A percentile compares a stretch with the other conserved stretches of the same genome.
These are phyloP conservation scores for Chelmon rostratus DNA, from an alignment of 2,797 vertebrate genomes.

Conservation along the genomic window DNA sequence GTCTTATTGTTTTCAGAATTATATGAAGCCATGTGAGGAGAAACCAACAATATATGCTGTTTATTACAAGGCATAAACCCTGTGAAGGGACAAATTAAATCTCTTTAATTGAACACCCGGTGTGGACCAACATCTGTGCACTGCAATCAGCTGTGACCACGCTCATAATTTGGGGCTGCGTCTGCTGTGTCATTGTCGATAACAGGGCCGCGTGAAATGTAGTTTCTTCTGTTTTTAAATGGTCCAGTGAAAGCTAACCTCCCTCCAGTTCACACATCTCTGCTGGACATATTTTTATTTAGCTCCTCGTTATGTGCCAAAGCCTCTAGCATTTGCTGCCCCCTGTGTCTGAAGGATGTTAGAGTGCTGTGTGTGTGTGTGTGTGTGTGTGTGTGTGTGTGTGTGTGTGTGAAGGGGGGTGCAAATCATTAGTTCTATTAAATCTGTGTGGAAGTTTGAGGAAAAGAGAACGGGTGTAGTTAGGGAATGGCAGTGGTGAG, in stretches of 20 bases:
- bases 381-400: too few species aligned
- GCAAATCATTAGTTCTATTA: conserved; percentile 46
- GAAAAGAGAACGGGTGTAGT: conserved; percentile 7
- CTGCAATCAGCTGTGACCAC: conserved; percentile 37
- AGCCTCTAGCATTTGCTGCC: conserved; percentile 8
- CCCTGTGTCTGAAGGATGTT: conserved; percentile 36
- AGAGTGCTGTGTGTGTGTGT: conserved; percentile 26
- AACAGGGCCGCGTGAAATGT: conserved; percentile 38
- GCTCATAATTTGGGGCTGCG: conserved; percentile 27
- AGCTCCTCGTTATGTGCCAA: conserved; percentile 52
- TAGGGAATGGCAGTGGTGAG: neutral
- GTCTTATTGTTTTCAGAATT: neutral
- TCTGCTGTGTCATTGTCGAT: conserved; percentile 44
- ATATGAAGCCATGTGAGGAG: conserved; percentile 6
- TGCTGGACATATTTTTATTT: conserved; percentile 37
- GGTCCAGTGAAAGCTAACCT: conserved; percentile 22
- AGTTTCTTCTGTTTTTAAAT: conserved; percentile 35
- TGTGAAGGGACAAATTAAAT: conserved; percentile 38
- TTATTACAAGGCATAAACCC: conserved; percentile 37
- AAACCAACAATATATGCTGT: conserved; percentile 15
- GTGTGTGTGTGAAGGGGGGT: too few species aligned
- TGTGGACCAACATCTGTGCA: conserved; percentile 44
- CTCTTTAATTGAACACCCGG: conserved; percentile 45
- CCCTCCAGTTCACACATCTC: conserved; percentile 30
- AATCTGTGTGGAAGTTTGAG: conserved; percentile 35